Evolutionary conservation across 2,888 invertebrate species (phyloP).

Genomic region (Mythimna pallens): DNA sequence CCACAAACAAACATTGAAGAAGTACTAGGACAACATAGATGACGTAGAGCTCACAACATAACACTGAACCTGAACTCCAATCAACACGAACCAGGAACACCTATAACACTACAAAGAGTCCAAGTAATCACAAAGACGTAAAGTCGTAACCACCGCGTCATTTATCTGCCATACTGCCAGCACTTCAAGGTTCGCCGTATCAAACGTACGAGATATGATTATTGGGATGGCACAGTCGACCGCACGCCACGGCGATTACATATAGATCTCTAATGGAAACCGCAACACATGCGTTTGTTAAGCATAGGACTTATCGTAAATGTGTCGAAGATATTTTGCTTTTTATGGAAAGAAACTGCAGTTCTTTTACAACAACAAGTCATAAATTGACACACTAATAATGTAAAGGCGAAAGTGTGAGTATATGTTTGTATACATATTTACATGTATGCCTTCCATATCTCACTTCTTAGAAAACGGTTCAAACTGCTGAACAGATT

Average conservation of each 20-base stretch:
- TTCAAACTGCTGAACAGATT: too few relatives aligned
- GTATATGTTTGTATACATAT: too few relatives aligned
- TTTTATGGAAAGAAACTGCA: not conserved
- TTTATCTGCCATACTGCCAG: constrained; percentile 68
- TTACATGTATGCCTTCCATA: too few relatives aligned
- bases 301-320: constrained; percentile 36
- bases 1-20: not conserved
- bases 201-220: constrained; percentile 80
- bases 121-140: constrained; percentile 43
- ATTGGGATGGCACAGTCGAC: constrained; percentile 85
- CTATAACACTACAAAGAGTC: constrained; percentile 11
- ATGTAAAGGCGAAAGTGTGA: too few relatives aligned
- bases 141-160: constrained; percentile 54
- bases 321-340: constrained; percentile 7
- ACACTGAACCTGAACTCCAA: constrained; percentile 32
- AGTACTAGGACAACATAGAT: not conserved
- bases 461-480: too few relatives aligned
- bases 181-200: constrained; percentile 80
- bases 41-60: not conserved
- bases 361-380: not conserved
- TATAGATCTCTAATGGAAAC: constrained; percentile 81
- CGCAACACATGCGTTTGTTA: constrained; percentile 72
- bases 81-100: constrained; percentile 45
- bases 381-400: too few relatives aligned
- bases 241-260: constrained; percentile 87